phyloP scores from a whole-genome alignment of 2,797 vertebrate genomes.

The Spheniscus humboldti region DNA sequence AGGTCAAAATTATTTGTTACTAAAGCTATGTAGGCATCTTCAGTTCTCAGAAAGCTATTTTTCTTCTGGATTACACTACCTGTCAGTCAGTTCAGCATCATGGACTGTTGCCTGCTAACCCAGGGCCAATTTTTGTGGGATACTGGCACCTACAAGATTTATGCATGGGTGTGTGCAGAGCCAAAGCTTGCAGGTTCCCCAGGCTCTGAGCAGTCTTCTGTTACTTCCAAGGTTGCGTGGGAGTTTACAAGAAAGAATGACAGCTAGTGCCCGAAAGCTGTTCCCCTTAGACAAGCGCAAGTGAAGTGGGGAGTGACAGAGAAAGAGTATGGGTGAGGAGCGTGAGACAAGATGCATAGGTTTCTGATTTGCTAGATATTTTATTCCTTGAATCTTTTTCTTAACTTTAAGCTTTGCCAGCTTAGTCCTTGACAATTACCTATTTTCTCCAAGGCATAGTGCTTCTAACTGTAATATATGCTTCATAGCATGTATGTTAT shows the following conservation, averaged over 20 bases:
- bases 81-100: accelerated
- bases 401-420: background rate
- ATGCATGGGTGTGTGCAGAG: background rate
- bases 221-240: background rate
- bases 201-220: background rate
- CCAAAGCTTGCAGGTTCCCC: background rate
- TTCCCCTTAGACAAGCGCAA: background rate
- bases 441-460: background rate
- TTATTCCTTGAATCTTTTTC: background rate
- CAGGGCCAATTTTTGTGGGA: background rate
- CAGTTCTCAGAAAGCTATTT: background rate
- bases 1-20: background rate
- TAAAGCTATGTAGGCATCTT: background rate
- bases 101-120: background rate
- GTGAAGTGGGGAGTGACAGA: background rate
- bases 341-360: background rate
- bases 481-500: background rate
- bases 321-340: background rate
- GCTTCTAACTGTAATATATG: background rate
- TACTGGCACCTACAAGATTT: background rate
- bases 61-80: background rate
- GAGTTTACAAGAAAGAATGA: background rate
- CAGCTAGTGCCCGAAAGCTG: background rate
- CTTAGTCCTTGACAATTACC: background rate
- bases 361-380: background rate